These are phyloP conservation scores for Xylota sylvarum DNA, from an alignment of 2,888 invertebrate species.

Conservation along the genomic window DNA sequence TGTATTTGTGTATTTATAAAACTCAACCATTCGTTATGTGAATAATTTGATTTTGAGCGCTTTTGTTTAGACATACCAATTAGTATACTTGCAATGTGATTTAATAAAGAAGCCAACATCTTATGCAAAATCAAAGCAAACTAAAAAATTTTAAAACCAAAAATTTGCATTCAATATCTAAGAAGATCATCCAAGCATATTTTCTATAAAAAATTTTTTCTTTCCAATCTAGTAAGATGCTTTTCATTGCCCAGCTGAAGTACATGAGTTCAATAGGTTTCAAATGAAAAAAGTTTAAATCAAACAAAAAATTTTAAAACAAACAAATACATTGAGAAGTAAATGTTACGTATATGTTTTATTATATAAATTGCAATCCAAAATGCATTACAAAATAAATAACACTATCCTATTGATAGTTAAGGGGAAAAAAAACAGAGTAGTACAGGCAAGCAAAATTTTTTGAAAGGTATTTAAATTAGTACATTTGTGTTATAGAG, in stretches of 20 bases:
- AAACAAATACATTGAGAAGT: slow-evolving; percentile 39
- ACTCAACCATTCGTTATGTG: slow-evolving; percentile 37
- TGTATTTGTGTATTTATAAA: slow-evolving; percentile 43
- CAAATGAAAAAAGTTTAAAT: slow-evolving; percentile 20
- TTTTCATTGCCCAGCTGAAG: slow-evolving; percentile 33
- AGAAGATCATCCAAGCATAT: slow-evolving; percentile 48
- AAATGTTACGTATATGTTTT: slow-evolving; percentile 24
- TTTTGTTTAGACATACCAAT: slow-evolving; percentile 28
- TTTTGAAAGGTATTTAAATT: slow-evolving; percentile 47
- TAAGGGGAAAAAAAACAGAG: slow-evolving; percentile 15
- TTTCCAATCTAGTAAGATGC: slow-evolving; percentile 33
- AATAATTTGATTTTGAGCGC: slow-evolving; percentile 6
- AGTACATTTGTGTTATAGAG: slow-evolving; percentile 80
- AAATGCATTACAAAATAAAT: slow-evolving; percentile 70
- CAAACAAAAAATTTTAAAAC: slow-evolving; percentile 14
- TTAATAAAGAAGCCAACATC: slow-evolving; percentile 75
- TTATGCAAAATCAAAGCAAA: slow-evolving; percentile 68
- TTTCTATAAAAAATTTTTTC: slow-evolving; percentile 3
- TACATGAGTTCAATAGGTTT: slow-evolving; percentile 28
- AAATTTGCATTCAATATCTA: slow-evolving; percentile 41
- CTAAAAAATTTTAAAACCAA: slow-evolving; percentile 26
- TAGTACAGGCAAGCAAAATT: slow-evolving; percentile 69
- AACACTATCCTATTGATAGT: slow-evolving; percentile 77
- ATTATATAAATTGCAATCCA: slow-evolving; percentile 58
- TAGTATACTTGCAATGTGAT: slow-evolving; percentile 39